Evolutionary conservation across 1,140 invertebrate species (phyloP).

Genomic region (Choristoneura fumiferana): DNA sequence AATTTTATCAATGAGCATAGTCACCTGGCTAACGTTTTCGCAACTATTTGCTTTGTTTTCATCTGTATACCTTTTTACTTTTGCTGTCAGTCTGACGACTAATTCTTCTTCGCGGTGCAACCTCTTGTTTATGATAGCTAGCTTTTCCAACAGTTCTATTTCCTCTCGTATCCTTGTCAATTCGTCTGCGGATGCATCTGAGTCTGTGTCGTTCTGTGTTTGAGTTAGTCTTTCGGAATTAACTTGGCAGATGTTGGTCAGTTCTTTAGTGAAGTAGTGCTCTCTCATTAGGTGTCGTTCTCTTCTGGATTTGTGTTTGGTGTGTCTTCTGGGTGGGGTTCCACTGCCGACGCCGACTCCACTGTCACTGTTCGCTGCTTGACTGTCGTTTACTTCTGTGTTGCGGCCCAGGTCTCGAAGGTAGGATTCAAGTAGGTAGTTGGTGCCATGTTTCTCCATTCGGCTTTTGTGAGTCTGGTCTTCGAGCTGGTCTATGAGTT

Average conservation of each 20-base stretch:
- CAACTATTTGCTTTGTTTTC: conserved; percentile 79
- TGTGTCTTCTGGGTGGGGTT: conserved; percentile 70
- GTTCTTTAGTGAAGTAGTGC: conserved; percentile 76
- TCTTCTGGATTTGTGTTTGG: conserved; percentile 75
- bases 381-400: conserved; percentile 75
- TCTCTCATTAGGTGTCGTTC: conserved; percentile 74
- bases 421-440: conserved; percentile 90
- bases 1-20: conserved; percentile 74
- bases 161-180: conserved; percentile 79
- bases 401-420: conserved; percentile 75
- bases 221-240: conserved; percentile 74
- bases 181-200: conserved; percentile 72
- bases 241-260: conserved; percentile 74
- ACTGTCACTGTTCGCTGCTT: conserved; percentile 80
- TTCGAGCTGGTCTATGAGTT: conserved; percentile 87
- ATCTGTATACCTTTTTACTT: conserved; percentile 82
- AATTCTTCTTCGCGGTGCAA: conserved; percentile 85
- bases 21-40: conserved; percentile 74
- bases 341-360: conserved; percentile 76
- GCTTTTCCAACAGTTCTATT: conserved; percentile 84
- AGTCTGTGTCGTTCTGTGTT: conserved; percentile 77
- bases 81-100: conserved; percentile 82
- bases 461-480: conserved; percentile 85
- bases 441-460: conserved; percentile 86
- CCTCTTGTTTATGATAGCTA: conserved; percentile 85